These are phyloP conservation scores for Chrysina gloriosa DNA, from an alignment of 2,888 invertebrate species.

Conservation along the genomic window DNA sequence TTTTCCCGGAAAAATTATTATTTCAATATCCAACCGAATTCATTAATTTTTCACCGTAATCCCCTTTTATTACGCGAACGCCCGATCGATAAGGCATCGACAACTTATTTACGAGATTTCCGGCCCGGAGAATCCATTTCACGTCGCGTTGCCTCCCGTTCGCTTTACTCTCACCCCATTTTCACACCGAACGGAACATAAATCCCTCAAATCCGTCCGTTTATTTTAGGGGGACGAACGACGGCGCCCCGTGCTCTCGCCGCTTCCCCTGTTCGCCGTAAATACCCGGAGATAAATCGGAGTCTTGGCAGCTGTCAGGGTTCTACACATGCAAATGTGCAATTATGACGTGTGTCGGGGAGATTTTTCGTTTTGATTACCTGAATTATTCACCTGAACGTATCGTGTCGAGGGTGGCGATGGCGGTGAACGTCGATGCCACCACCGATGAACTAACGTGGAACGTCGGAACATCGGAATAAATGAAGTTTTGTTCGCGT, in stretches of 20 bases:
- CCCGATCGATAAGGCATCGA: neutral
- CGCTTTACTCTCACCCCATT: neutral
- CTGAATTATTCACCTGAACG: conserved; percentile 25
- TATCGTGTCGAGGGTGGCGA: neutral
- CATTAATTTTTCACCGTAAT: conserved; percentile 11
- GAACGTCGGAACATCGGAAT: conserved; percentile 6
- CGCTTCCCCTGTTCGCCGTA: neutral
- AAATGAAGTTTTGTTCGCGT: neutral
- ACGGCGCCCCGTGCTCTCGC: neutral
- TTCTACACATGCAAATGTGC: conserved; percentile 30
- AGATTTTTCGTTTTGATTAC: conserved; percentile 27
- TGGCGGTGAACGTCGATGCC: too few species aligned
- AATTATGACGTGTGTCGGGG: conserved; percentile 21
- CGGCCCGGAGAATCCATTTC: conserved; percentile 11
- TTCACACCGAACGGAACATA: conserved; percentile 9
- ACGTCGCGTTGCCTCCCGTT: neutral
- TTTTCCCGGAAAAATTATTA: too few species aligned
- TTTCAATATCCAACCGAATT: neutral
- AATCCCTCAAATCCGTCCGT: conserved; percentile 26
- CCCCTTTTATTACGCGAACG: conserved; percentile 2
- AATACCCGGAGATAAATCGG: conserved; percentile 10
- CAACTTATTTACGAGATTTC: conserved; percentile 15
- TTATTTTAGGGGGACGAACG: neutral
- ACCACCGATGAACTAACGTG: too few species aligned
- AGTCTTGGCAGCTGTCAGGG: neutral